Base-by-base conservation (phyloP, 2,888 invertebrate species). In the Ormyrus nitidulus region DNA sequence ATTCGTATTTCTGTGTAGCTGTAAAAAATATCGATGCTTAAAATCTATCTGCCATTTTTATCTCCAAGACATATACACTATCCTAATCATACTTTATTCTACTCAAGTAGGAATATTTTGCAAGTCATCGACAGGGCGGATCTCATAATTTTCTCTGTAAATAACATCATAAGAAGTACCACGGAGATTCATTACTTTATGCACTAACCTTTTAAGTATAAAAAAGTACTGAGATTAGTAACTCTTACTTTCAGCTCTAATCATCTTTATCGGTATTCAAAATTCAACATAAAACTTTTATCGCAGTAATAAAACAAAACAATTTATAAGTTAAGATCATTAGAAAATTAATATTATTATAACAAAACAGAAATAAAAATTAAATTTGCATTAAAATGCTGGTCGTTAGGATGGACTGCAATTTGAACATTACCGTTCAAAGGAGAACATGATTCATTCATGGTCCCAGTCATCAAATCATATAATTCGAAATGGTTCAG, bases 391-490 rank as follows among this genome's bases (percentile, higher is more conserved):
- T 2, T 59, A 51, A 73, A 49, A 72, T 64, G 64, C 10, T 13
- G 61, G 49, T 65, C 46, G 53, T 72, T 19, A 72, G 53, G 72
- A 73, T 71, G 72, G 80, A 85, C 83, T 83, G 81, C 84, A 79
- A 81, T 86, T 85, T 84, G 76, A 82, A 84, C 83, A 82, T 81
- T 71, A 80, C 81, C 83, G 82, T 83, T 85, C 82, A 73, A 74
- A 84, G 83, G 83, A 84, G 86, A 85, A 83, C 87, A 87, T 86
- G 87, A 85, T 51, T 82, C 77, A 84, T 86, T 86, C 87, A 88
- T 89, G 89, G 89, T 88, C 88, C 88, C 88, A 81, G 86, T 83
- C 83, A 86, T 83, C 84, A 86, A 85, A 85, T 87, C 82, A 83
- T 86, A 83, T 85, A 87, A 89, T 89, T 88, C 86, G 87, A 88